Evolutionary conservation across 2,113 vertebrate genomes (phyloP), one percentile per base, ranked within the genome.

Genomic region (Lucifuga dentata): DNA sequence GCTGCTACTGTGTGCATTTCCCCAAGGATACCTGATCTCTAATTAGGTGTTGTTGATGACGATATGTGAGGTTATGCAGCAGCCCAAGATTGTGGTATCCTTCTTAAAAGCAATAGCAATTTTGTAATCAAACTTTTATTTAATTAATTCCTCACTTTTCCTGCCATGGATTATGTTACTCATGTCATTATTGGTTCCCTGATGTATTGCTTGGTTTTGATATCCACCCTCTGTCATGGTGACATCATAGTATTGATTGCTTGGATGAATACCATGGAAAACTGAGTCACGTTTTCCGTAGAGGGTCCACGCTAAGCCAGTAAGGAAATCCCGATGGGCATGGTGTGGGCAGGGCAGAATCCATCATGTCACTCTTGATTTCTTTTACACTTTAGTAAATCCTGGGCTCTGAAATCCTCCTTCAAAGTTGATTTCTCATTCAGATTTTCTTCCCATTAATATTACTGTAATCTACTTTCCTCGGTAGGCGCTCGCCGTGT

Each of bases 241-340:
- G 89, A 91, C 82, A 81, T 92, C 86, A 90, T 81, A 58, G 55
- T 71, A 80, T 85, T 35, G 76, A 90, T 84, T 86, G 59, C 68
- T 65, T 17, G 11, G 57, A 77, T 73, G 73, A 64, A 53, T 68
- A 40, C 33, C n/a, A 35, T 9, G n/a, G 63, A 53, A 46, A 68
- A 73, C 53, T 86, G 88, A 89, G 51, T 91, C 82, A 83, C 74
- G 41, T 73, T 87, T 88, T 79, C 87, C 61, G 58, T 75, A 86
- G 62, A 83, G 62, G 68, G 51, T 66, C 68, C 52, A 63, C 1
- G 19, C 78, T 63, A 69, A 56, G 72, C 67, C 75, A 39, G 76
- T 64, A 36, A 81, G 55, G 62, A 63, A 85, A 70, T 17, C 74
- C 84, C 80, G 39, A 40, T 63, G 68, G 84, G 63, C 10, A 23